phyloP scores from a whole-genome alignment of 1,140 invertebrate genomes.

The Mycetomoellerius zeteki region DNA sequence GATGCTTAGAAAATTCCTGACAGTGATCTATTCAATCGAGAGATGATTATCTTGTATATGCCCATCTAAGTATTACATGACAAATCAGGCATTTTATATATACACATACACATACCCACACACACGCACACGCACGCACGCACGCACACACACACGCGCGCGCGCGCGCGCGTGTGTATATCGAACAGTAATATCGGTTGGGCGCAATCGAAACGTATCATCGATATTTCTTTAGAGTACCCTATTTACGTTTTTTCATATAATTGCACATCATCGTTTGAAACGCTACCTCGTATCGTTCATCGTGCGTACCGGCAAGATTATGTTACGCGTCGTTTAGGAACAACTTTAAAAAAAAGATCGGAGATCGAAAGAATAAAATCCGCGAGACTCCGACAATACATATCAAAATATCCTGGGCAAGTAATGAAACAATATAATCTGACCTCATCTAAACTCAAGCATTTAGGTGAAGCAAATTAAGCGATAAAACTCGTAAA shows the following conservation, averaged over 20 bases:
- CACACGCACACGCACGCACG: no score
- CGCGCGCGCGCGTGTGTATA: no score
- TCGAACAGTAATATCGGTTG: constrained; percentile 23
- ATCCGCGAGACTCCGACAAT: constrained; percentile 79
- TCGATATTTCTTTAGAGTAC: constrained; percentile 50
- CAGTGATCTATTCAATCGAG: constrained; percentile 26
- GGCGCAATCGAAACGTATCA: constrained; percentile 18
- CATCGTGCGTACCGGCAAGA: constrained; percentile 81
- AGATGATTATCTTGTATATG: constrained; percentile 65
- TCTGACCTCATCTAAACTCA: constrained; percentile 86
- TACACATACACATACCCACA: no score
- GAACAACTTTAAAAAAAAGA: constrained; percentile 77
- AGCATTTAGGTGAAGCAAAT: constrained; percentile 87
- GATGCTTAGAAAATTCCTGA: constrained; percentile 63
- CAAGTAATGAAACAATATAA: constrained; percentile 74
- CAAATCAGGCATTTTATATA: constrained; percentile 22
- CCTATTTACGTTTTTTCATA: constrained; percentile 26
- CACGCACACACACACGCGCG: no score
- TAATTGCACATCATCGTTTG: constrained; percentile 50
- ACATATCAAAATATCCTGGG: constrained; percentile 61
- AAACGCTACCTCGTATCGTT: constrained; percentile 47
- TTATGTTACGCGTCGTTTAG: constrained; percentile 79
- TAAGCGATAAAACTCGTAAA: constrained; percentile 58
- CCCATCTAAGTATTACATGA: constrained; percentile 59
- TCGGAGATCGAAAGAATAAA: constrained; percentile 73